Evolutionary conservation across 2,113 vertebrate genomes (phyloP).

Genomic region (Lucifuga dentata): DNA sequence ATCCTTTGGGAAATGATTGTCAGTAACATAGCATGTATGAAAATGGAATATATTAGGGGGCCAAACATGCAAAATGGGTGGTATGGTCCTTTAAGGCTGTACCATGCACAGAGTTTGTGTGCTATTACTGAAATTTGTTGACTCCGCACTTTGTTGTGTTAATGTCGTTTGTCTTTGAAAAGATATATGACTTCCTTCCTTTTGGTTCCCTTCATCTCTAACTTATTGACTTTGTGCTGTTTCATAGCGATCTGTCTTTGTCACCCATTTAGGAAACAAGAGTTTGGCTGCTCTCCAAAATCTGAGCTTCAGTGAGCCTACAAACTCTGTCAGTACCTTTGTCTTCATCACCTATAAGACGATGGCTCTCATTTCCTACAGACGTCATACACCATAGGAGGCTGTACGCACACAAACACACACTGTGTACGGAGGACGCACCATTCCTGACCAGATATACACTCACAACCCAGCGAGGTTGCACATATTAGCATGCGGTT

Average conservation of each 20-base stretch:
- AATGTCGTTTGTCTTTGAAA: conserved; percentile 47
- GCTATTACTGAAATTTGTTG: background rate
- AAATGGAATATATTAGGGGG: no score
- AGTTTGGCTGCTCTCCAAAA: conserved; percentile 57
- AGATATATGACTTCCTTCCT: conserved; percentile 11
- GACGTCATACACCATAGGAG: conserved; percentile 44
- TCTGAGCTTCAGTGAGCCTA: conserved; percentile 21
- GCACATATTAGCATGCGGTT: conserved; percentile 56
- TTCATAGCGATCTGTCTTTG: conserved; percentile 46
- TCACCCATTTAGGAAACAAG: no score
- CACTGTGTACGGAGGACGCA: conserved; percentile 15
- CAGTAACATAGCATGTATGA: no score
- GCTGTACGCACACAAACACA: conserved; percentile 4
- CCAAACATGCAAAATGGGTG: no score
- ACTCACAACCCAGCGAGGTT: conserved; percentile 31
- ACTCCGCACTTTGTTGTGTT: conserved; percentile 14
- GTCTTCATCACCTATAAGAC: conserved; percentile 59
- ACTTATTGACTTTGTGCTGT: conserved; percentile 17
- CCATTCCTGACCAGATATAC: conserved; percentile 44
- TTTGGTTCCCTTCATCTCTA: conserved; percentile 23
- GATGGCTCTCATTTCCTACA: conserved; percentile 67
- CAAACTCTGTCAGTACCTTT: conserved; percentile 48
- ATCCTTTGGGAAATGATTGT: no score
- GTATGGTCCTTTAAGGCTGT: no score
- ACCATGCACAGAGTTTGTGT: background rate